Percentiles rank a stretch among this genome's conserved stretches.
Evolutionary conservation across 2,888 invertebrate genomes (phyloP).

Genomic region (Acleris holmiana): DNA sequence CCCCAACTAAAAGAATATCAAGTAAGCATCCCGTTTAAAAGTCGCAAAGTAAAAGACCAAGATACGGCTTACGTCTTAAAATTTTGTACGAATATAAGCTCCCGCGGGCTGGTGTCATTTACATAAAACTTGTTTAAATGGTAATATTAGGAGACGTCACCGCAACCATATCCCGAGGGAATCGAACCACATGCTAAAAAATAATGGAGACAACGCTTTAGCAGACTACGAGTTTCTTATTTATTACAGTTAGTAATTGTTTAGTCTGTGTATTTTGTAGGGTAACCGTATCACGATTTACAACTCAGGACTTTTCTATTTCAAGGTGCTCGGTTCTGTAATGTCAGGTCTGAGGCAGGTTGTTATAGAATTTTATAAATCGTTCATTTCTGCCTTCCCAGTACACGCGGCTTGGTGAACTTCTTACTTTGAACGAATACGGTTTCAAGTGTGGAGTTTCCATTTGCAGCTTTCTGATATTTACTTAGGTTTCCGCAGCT

Average conservation of each 20-base stretch:
- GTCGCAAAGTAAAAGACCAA: conserved; percentile 69
- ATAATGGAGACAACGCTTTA: conserved; percentile 12
- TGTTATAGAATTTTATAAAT: conserved; percentile 47
- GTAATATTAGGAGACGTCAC: conserved; percentile 83
- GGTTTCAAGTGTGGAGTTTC: background rate
- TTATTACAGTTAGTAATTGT: conserved; percentile 19
- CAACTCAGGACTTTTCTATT: conserved; percentile 55
- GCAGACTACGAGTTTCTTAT: conserved; percentile 37
- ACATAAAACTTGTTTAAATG: conserved; percentile 85
- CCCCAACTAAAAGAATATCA: conserved; percentile 47
- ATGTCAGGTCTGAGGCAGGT: conserved; percentile 47
- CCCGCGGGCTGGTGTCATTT: conserved; percentile 70
- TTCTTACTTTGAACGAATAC: conserved; percentile 12
- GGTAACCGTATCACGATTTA: conserved; percentile 50
- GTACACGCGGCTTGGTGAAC: conserved; percentile 4
- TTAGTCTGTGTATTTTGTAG: conserved; percentile 44
- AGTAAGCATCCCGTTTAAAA: conserved; percentile 76
- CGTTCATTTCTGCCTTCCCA: conserved; percentile 14
- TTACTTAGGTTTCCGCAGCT: too few relatives aligned
- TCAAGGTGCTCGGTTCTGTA: conserved; percentile 55
- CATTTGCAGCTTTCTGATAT: too few relatives aligned
- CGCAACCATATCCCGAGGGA: conserved; percentile 36
- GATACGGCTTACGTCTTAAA: conserved; percentile 54
- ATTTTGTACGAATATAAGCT: conserved; percentile 77
- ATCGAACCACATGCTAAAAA: conserved; percentile 37